phyloP scores from a whole-genome alignment of 2,797 vertebrate species.

The Melanotaenia pygmaea region DNA sequence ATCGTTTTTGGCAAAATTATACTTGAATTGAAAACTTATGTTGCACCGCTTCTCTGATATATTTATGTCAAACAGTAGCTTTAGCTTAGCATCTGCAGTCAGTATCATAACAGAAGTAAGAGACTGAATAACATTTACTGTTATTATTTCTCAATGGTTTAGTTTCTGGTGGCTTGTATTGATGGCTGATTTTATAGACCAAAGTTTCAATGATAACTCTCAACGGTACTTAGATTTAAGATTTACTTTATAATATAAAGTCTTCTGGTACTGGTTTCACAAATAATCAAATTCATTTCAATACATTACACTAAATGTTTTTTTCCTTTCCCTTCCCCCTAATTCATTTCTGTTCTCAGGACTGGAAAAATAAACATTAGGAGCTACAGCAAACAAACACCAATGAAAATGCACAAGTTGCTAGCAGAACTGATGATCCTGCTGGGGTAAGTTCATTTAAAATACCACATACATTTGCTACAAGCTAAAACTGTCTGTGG shows the following conservation, averaged over 20 bases:
- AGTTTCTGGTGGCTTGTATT: background rate
- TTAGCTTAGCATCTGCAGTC: background rate
- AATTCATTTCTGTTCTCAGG: slow-evolving; percentile 3
- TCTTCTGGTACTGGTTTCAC: background rate
- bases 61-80: background rate
- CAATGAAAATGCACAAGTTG: slow-evolving; percentile 37
- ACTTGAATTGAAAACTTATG: background rate
- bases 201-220: background rate
- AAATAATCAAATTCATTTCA: background rate
- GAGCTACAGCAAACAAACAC: slow-evolving; percentile 11
- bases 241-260: background rate
- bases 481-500: background rate
- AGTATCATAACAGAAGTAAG: background rate
- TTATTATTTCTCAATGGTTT: background rate
- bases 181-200: background rate
- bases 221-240: background rate
- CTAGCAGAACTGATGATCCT: slow-evolving; percentile 49
- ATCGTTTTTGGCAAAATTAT: no score
- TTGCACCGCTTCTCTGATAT: background rate
- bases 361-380: slow-evolving; percentile 24
- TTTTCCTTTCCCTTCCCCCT: background rate
- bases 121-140: background rate
- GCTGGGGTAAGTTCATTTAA: slow-evolving; percentile 67
- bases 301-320: background rate
- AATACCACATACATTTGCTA: background rate